These are phyloP conservation scores for Galaxea fascicularis DNA, from an alignment of 92 coral and sea anemone species.

Conservation along the genomic window DNA sequence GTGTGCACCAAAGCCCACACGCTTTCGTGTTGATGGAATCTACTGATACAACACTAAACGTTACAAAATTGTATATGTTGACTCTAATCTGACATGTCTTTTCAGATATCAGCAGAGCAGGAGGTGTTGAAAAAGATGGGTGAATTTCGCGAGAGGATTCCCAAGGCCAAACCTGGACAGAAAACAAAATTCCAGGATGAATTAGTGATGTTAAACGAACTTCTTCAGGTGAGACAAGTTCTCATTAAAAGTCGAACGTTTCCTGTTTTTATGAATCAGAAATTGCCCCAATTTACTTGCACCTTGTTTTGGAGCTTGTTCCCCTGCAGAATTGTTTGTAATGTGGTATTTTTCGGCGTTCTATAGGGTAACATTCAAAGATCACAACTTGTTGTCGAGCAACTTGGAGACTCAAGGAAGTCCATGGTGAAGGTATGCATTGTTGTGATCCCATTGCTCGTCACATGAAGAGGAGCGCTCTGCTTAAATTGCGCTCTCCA, in stretches of 20 bases:
- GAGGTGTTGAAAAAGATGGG: constrained; percentile 91
- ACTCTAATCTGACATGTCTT: not conserved
- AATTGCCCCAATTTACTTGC: not conserved
- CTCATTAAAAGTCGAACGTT: not conserved
- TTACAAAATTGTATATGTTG: no score
- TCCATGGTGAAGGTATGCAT: constrained; percentile 89
- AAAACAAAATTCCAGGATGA: constrained; percentile 94
- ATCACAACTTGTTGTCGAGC: constrained; percentile 95
- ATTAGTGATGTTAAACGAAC: constrained; percentile 90
- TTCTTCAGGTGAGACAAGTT: constrained; percentile 83
- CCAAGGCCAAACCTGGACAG: constrained; percentile 93
- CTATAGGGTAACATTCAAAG: constrained; percentile 95
- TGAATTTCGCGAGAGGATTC: constrained; percentile 89
- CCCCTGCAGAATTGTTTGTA: not conserved
- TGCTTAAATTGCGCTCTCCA: no score
- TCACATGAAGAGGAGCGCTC: not conserved
- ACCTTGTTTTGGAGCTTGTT: not conserved
- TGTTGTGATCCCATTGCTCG: not conserved
- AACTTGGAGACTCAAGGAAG: constrained; percentile 93
- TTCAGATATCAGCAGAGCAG: constrained; percentile 81
- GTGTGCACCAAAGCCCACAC: no score
- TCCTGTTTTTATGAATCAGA: not conserved
- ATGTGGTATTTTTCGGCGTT: not conserved
- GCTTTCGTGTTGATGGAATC: no score
- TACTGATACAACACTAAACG: no score